A percentile compares a stretch with the other conserved stretches of the same genome.
phyloP scores from a whole-genome alignment of 2,888 invertebrate species.

The Celastrina argiolus region DNA sequence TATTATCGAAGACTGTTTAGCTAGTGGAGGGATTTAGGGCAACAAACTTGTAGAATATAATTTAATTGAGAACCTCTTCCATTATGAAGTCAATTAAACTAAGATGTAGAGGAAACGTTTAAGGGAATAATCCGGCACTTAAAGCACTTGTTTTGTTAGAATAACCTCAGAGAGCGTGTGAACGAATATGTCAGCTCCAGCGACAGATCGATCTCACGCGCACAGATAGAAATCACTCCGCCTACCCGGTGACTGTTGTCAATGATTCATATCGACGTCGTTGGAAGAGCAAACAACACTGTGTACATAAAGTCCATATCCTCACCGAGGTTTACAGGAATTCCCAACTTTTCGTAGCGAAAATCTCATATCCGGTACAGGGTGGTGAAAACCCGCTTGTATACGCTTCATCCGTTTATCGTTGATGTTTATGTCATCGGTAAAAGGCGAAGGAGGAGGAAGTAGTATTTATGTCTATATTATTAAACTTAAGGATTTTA shows the following conservation, averaged over 20 bases:
- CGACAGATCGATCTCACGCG: slow-evolving; percentile 62
- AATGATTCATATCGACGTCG: slow-evolving; percentile 47
- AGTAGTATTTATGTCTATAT: background rate
- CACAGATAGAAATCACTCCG: slow-evolving; percentile 56
- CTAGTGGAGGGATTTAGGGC: too few species aligned
- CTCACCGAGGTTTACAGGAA: background rate
- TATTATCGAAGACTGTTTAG: too few species aligned
- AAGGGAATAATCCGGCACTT: background rate
- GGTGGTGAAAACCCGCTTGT: background rate
- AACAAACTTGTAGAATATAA: too few species aligned
- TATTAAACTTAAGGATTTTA: too few species aligned
- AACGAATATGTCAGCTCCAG: slow-evolving; percentile 40
- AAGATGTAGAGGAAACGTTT: background rate
- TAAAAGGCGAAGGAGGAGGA: background rate
- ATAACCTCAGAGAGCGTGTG: slow-evolving; percentile 54
- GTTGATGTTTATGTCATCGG: slow-evolving; percentile 25
- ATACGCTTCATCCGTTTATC: background rate
- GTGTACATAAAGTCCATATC: slow-evolving; percentile 4
- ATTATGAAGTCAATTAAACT: too few species aligned
- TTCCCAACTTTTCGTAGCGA: background rate
- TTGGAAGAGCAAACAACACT: slow-evolving; percentile 1
- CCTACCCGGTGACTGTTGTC: slow-evolving; percentile 44
- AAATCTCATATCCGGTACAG: background rate
- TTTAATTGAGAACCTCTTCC: too few species aligned
- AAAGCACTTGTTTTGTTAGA: slow-evolving; percentile 30